Evolutionary conservation across 1,140 invertebrate species (phyloP).

Genomic region (Drosophila serrata): DNA sequence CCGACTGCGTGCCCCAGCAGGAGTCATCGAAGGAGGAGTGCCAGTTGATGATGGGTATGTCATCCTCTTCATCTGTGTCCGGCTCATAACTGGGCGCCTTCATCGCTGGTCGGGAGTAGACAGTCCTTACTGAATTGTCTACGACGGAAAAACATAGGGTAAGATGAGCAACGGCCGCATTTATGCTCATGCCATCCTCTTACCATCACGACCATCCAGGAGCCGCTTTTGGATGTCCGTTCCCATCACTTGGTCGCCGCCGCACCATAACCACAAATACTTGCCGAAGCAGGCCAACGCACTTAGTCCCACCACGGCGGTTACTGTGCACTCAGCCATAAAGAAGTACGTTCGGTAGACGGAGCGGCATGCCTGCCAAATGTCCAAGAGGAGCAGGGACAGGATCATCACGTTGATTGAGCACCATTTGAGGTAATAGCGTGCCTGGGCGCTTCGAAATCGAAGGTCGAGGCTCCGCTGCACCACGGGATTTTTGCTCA

Average conservation of each 20-base stretch:
- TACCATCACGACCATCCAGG: constrained; percentile 75
- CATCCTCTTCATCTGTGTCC: constrained; percentile 35
- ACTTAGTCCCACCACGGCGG: constrained; percentile 78
- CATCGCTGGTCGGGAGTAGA: background rate
- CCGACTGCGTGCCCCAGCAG: constrained; percentile 58
- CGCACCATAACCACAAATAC: constrained; percentile 78
- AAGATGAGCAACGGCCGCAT: background rate
- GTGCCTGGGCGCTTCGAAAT: constrained; percentile 48
- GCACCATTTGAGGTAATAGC: constrained; percentile 74
- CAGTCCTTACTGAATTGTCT: constrained; percentile 63
- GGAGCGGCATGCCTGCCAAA: constrained; percentile 55
- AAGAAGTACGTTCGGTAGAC: constrained; percentile 51
- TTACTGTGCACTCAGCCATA: constrained; percentile 79
- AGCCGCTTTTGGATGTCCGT: constrained; percentile 83
- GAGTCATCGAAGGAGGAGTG: constrained; percentile 83
- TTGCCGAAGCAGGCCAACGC: constrained; percentile 84
- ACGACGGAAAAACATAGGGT: background rate
- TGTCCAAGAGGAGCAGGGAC: constrained; percentile 61
- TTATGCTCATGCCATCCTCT: background rate
- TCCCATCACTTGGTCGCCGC: constrained; percentile 70
- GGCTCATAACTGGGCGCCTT: constrained; percentile 36
- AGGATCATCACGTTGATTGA: constrained; percentile 62
- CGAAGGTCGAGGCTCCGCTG: constrained; percentile 63
- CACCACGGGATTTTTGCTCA: constrained; percentile 47
- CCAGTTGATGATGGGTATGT: constrained; percentile 75